phyloP scores from a whole-genome alignment of 2,113 vertebrate genomes.

The Nothoprocta pentlandii region DNA sequence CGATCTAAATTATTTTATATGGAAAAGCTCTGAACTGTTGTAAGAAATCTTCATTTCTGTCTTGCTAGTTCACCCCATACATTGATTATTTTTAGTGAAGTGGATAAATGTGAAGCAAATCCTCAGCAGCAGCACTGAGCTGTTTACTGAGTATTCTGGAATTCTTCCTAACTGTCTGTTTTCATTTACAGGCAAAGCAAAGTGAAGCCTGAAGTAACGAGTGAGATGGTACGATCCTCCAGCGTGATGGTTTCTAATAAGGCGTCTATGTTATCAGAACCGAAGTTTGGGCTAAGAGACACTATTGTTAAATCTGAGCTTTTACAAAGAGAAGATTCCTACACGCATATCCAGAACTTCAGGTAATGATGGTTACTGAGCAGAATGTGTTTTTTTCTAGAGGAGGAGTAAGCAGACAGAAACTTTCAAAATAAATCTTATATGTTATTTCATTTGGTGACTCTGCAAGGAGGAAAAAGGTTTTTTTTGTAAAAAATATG shows the following conservation, averaged over 20 bases:
- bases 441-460: accelerated
- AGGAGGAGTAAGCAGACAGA: neutral
- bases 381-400: neutral
- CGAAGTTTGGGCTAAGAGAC: conserved; percentile 89
- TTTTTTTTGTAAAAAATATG: neutral
- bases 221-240: conserved; percentile 84
- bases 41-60: neutral
- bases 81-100: neutral
- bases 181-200: conserved; percentile 77
- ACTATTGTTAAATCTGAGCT: conserved; percentile 90
- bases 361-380: conserved; percentile 75
- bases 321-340: conserved; percentile 87
- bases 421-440: neutral
- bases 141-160: neutral
- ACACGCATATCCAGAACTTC: conserved; percentile 88
- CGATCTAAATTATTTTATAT: neutral
- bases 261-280: conserved; percentile 85
- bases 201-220: conserved; percentile 78
- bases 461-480: neutral
- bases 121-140: neutral
- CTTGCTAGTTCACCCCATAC: neutral
- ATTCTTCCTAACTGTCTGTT: neutral
- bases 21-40: neutral
- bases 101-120: neutral
- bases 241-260: conserved; percentile 82